phyloP scores from a whole-genome alignment of 2,888 invertebrate species.

The Ganaspis brasiliensis region DNA sequence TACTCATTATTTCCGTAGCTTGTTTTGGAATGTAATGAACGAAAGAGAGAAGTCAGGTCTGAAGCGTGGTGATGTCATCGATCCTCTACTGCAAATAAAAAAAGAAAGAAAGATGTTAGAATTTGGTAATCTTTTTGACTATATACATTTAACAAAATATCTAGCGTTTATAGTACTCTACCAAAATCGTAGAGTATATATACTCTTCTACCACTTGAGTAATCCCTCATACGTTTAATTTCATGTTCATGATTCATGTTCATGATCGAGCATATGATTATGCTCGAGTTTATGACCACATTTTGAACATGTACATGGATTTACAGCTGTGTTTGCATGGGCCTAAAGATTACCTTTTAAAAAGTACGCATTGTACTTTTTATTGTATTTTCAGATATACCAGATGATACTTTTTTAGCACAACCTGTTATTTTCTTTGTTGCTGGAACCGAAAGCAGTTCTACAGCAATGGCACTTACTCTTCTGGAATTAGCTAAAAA shows the following conservation, averaged over 20 bases:
- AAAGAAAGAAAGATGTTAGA: constrained; percentile 60
- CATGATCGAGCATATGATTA: no score
- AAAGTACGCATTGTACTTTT: no score
- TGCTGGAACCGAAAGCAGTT: constrained; percentile 71
- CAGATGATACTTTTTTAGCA: constrained; percentile 69
- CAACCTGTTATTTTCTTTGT: constrained; percentile 72
- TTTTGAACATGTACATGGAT: no score
- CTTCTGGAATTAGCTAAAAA: constrained; percentile 70
- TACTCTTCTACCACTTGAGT: no score
- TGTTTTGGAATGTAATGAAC: constrained; percentile 74
- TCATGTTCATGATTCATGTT: no score
- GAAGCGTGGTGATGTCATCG: constrained; percentile 73
- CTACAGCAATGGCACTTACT: constrained; percentile 66
- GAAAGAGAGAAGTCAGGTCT: constrained; percentile 62
- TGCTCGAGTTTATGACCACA: no score
- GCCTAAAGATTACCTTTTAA: no score
- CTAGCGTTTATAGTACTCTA: no score
- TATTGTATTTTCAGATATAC: constrained; percentile 67
- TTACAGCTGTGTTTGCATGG: no score
- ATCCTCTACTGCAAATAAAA: constrained; percentile 69
- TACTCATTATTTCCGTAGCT: constrained; percentile 67
- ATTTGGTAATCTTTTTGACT: constrained; percentile 62
- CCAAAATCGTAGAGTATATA: no score
- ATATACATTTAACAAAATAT: no score
- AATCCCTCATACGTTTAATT: no score